Percentiles rank a stretch among this genome's conserved stretches.
phyloP scores from a whole-genome alignment of 2,888 invertebrate species.

The Yponomeuta cagnagella region DNA sequence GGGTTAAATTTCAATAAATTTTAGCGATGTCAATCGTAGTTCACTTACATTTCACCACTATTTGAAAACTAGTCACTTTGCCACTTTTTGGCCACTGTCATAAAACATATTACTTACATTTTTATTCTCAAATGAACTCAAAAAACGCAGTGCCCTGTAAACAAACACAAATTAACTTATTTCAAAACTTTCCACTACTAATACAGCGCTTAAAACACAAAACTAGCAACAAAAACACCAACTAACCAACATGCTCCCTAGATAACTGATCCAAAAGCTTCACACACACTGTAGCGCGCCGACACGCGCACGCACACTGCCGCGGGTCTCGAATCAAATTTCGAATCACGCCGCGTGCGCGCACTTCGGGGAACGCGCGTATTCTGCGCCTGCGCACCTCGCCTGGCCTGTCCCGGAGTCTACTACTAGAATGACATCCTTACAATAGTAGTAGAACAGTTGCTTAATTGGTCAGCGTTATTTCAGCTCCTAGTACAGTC shows the following conservation, averaged over 20 bases:
- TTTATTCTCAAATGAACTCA: too few species aligned
- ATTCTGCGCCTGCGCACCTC: slow-evolving; percentile 36
- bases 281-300: slow-evolving; percentile 14
- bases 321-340: slow-evolving; percentile 38
- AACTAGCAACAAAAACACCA: not conserved
- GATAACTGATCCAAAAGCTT: slow-evolving; percentile 23
- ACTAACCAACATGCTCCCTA: slow-evolving; percentile 26
- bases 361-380: slow-evolving; percentile 58
- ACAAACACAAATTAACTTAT: too few species aligned
- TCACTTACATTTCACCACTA: too few species aligned
- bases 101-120: too few species aligned
- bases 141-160: too few species aligned
- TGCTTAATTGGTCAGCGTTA: too few species aligned
- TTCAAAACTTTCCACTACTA: not conserved
- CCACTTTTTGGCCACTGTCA: too few species aligned
- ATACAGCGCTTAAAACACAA: not conserved
- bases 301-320: slow-evolving; percentile 22
- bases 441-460: too few species aligned
- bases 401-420: slow-evolving; percentile 28
- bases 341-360: slow-evolving; percentile 46
- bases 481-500: too few species aligned
- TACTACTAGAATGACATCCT: not conserved
- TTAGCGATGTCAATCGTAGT: too few species aligned
- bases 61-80: too few species aligned
- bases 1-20: too few species aligned